Percentiles rank a stretch among this genome's conserved stretches.
These are phyloP conservation scores for Dryococelus australis DNA, from an alignment of 2,888 invertebrate genomes.

Conservation along the genomic window DNA sequence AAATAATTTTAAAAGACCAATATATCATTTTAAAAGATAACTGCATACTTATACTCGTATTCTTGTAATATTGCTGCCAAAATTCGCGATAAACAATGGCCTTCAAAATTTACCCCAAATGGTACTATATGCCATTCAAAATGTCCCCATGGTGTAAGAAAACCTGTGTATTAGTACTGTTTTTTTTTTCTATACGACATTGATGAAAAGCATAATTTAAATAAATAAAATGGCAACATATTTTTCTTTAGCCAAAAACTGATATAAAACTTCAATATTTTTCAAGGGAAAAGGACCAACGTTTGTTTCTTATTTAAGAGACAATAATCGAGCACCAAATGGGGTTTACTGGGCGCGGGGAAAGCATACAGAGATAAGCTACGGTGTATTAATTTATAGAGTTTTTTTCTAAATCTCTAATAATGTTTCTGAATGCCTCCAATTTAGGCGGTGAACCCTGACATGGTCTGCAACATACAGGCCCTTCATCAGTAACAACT, in stretches of 20 bases:
- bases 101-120: neutral
- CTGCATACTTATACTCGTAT: neutral
- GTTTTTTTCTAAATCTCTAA: neutral
- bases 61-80: neutral
- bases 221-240: neutral
- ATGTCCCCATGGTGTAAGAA: neutral
- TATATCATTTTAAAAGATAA: neutral
- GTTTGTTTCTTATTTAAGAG: neutral
- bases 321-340: neutral
- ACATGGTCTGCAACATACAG: neutral
- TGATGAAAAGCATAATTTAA: neutral
- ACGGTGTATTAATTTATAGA: neutral
- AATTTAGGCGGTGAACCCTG: neutral
- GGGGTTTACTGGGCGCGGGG: neutral
- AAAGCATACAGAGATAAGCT: neutral
- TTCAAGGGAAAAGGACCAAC: neutral
- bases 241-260: neutral
- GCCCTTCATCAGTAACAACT: too few relatives aligned
- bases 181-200: neutral
- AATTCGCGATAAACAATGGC: neutral
- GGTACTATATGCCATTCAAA: neutral
- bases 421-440: neutral
- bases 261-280: neutral
- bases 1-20: neutral
- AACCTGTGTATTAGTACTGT: neutral